These are phyloP conservation scores for Elephas maximus DNA, from an alignment of 2,113 vertebrate genomes.

Conservation along the genomic window DNA sequence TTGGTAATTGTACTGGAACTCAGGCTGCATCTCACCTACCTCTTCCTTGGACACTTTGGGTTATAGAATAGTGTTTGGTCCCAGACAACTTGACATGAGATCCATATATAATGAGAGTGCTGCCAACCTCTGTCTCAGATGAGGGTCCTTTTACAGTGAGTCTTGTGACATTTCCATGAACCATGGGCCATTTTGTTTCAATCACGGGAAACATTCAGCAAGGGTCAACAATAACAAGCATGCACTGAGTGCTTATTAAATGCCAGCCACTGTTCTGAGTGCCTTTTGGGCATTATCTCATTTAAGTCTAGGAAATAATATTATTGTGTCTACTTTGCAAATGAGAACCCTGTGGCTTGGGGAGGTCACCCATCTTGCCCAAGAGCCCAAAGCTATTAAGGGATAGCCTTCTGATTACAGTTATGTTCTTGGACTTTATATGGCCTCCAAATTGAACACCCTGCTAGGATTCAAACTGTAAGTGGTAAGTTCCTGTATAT, in stretches of 20 bases:
- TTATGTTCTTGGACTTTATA: not conserved
- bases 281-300: not conserved
- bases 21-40: not conserved
- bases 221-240: not conserved
- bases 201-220: not conserved
- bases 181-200: not conserved
- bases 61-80: not conserved
- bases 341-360: not conserved
- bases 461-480: constrained; percentile 8
- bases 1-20: not conserved
- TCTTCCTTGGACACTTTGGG: not conserved
- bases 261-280: not conserved
- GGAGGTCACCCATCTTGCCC: not conserved
- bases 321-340: not conserved
- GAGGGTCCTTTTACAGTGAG: not conserved
- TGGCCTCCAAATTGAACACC: not conserved
- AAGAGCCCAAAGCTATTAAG: not conserved
- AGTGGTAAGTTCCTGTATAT: not conserved
- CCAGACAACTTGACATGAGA: not conserved
- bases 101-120: not conserved
- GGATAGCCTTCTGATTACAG: not conserved
- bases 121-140: not conserved
- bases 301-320: not conserved
- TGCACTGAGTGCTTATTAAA: not conserved
- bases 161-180: not conserved